Evolutionary conservation across 1,140 invertebrate species (phyloP).

Genomic region (Rhopalosiphum maidis): DNA sequence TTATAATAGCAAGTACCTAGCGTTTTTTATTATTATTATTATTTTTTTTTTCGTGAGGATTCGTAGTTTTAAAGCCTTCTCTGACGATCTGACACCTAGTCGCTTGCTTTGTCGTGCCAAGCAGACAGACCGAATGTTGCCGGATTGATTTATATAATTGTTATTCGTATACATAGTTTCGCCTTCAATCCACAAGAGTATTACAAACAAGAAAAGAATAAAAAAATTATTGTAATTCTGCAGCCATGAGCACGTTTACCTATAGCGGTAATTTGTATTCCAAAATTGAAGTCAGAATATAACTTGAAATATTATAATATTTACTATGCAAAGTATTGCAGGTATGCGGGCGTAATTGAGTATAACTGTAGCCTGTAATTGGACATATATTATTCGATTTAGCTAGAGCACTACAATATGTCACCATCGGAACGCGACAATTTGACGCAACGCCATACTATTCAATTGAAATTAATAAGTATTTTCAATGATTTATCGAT

Average conservation of each 20-base stretch:
- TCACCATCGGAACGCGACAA: neutral
- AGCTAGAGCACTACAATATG: neutral
- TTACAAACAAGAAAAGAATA: neutral
- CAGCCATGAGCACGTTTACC: neutral
- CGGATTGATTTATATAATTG: neutral
- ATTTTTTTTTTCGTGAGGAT: neutral
- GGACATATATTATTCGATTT: neutral
- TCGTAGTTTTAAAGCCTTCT: no score
- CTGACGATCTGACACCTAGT: no score
- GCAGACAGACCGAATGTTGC: neutral
- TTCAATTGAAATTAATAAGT: neutral
- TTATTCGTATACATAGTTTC: neutral
- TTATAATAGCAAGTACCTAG: neutral
- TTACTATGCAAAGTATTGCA: neutral
- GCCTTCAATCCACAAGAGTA: neutral
- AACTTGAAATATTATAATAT: neutral
- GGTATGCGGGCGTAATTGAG: no score
- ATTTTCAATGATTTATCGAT: no score
- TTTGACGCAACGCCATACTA: neutral
- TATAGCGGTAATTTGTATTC: neutral
- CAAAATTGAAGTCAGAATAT: neutral
- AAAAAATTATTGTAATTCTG: neutral
- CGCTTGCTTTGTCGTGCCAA: neutral
- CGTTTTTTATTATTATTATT: neutral
- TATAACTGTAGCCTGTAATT: no score